These are phyloP conservation scores for Anabacerthia variegaticeps DNA, from an alignment of 2,797 vertebrate species.

Conservation along the genomic window DNA sequence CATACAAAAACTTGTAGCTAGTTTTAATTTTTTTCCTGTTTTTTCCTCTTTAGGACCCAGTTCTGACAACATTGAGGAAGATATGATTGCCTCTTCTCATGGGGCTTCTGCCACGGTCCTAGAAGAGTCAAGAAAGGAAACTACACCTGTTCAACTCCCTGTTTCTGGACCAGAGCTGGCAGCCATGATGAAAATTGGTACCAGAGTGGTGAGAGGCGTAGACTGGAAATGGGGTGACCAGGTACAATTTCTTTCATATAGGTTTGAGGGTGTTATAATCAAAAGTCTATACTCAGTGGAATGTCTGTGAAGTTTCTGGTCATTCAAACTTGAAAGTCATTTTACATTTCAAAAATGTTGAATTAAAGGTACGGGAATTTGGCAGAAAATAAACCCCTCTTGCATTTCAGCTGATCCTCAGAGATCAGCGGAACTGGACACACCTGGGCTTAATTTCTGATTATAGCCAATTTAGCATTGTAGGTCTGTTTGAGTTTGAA, in stretches of 20 bases:
- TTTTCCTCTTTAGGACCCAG: slow-evolving; percentile 84
- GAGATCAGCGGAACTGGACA: background rate
- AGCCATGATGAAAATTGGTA: slow-evolving; percentile 98
- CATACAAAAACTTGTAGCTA: rapidly evolving
- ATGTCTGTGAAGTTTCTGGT: background rate
- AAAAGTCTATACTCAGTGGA: background rate
- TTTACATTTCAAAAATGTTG: background rate
- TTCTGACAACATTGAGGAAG: slow-evolving; percentile 90
- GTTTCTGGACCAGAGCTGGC: slow-evolving; percentile 95
- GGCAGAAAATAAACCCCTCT: background rate
- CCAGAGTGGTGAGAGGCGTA: slow-evolving; percentile 95
- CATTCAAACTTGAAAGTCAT: background rate
- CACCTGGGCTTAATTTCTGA: background rate
- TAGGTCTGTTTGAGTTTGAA: background rate
- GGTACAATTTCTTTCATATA: slow-evolving; percentile 72
- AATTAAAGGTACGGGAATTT: background rate
- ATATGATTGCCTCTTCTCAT: slow-evolving; percentile 80
- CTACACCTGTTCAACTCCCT: slow-evolving; percentile 86
- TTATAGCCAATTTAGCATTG: background rate
- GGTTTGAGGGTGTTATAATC: background rate
- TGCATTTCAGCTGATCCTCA: background rate
- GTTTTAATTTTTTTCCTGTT: background rate
- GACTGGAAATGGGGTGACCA: slow-evolving; percentile 99
- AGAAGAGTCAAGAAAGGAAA: slow-evolving; percentile 94
- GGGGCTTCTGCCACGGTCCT: slow-evolving; percentile 94